Evolutionary conservation across 2,888 invertebrate species (phyloP).

Genomic region (Balanococcus diminutus): DNA sequence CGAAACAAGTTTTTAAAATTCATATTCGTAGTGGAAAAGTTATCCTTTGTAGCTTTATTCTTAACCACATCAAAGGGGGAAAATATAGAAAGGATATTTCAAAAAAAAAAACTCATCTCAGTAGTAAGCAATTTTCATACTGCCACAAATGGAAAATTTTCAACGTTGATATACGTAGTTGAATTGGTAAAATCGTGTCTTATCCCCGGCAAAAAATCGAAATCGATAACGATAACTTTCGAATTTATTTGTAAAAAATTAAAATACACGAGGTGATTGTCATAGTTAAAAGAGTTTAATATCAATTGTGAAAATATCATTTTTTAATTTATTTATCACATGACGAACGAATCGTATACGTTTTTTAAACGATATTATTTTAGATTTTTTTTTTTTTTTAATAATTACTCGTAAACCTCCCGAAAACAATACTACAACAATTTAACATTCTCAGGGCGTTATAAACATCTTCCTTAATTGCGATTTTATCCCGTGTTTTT

Average conservation of each 20-base stretch:
- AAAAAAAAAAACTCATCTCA: not conserved
- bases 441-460: no score
- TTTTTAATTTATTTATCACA: conserved; percentile 7
- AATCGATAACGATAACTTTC: not conserved
- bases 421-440: no score
- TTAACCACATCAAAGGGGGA: not conserved
- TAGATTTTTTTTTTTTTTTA: not conserved
- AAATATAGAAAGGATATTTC: not conserved
- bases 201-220: not conserved
- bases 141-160: not conserved
- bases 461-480: no score
- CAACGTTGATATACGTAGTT: not conserved
- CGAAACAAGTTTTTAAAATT: not conserved
- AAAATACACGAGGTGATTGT: conserved; percentile 43
- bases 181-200: not conserved
- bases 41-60: conserved; percentile 23
- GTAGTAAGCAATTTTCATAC: not conserved
- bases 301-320: not conserved
- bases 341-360: conserved; percentile 19
- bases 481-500: no score
- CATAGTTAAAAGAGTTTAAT: conserved; percentile 27
- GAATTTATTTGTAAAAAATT: conserved; percentile 12
- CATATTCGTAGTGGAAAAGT: not conserved
- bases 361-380: not conserved
- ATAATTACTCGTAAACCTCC: no score